These are phyloP conservation scores for Zophobas atratus DNA, from an alignment of 1,140 invertebrate species.

Conservation along the genomic window DNA sequence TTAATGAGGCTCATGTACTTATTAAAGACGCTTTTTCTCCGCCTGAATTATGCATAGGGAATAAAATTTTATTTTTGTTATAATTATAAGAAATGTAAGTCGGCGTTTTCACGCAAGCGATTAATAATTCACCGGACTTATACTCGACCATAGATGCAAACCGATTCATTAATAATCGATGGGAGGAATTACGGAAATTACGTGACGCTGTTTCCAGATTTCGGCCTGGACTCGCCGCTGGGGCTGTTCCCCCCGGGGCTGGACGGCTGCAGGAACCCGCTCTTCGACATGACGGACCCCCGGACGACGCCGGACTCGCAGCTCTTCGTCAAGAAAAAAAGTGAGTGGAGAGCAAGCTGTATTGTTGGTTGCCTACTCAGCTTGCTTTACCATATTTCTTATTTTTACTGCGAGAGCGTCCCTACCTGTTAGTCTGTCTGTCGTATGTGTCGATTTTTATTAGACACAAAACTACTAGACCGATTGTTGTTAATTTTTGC, in stretches of 20 bases:
- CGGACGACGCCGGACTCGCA: slow-evolving; percentile 73
- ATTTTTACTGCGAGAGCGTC: background rate
- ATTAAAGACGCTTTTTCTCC: slow-evolving; percentile 26
- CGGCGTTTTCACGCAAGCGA: slow-evolving; percentile 16
- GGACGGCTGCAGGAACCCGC: slow-evolving; percentile 79
- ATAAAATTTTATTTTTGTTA: slow-evolving; percentile 39
- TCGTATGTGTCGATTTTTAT: too few relatives aligned
- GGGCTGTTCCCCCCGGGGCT: slow-evolving; percentile 81
- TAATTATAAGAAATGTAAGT: slow-evolving; percentile 33
- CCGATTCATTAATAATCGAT: slow-evolving; percentile 2
- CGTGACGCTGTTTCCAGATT: slow-evolving; percentile 74
- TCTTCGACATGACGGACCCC: slow-evolving; percentile 80
- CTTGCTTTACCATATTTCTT: background rate
- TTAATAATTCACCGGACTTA: slow-evolving; percentile 23
- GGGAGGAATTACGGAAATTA: slow-evolving; percentile 1
- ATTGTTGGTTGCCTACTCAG: too few relatives aligned
- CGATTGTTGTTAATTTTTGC: too few relatives aligned
- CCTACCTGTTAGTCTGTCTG: too few relatives aligned
- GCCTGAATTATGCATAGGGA: slow-evolving; percentile 22
- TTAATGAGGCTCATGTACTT: slow-evolving; percentile 29
- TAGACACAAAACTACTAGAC: too few relatives aligned
- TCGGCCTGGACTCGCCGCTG: slow-evolving; percentile 80
- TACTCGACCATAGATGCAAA: slow-evolving; percentile 33
- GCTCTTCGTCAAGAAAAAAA: slow-evolving; percentile 80
- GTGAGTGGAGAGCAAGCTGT: slow-evolving; percentile 68